A percentile compares a stretch with the other conserved stretches of the same genome.
Evolutionary conservation across 2,888 invertebrate genomes (phyloP).

Genomic region (Lydus trimaculatus): DNA sequence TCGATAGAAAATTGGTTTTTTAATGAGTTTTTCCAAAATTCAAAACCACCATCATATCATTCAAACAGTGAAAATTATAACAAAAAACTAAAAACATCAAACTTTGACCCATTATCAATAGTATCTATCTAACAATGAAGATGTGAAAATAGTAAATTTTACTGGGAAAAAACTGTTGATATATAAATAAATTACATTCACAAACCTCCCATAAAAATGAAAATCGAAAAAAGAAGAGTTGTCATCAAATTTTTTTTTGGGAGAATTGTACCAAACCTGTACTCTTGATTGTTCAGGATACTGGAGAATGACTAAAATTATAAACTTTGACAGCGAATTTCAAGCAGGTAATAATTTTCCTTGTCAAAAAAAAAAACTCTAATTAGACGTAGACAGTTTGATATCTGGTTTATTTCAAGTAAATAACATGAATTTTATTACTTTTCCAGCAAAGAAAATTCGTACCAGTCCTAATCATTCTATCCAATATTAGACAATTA

Average conservation of each 20-base stretch:
- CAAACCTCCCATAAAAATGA: neutral
- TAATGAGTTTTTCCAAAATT: neutral
- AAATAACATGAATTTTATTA: neutral
- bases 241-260: neutral
- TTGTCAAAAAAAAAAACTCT: neutral
- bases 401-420: neutral
- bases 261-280: neutral
- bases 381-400: neutral
- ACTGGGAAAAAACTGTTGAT: no score
- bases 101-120: neutral
- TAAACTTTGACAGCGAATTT: neutral
- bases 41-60: neutral
- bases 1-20: neutral
- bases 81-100: neutral
- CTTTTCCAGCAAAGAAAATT: neutral
- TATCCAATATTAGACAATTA: constrained; percentile 19
- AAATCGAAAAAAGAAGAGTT: neutral
- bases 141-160: no score
- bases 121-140: no score
- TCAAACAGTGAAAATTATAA: neutral
- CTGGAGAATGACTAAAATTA: constrained; percentile 1
- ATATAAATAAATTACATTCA: neutral
- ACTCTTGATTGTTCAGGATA: neutral
- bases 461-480: neutral
- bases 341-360: constrained; percentile 6